These are phyloP conservation scores for Pecten maximus DNA, from an alignment of 2,888 invertebrate genomes.

Conservation along the genomic window DNA sequence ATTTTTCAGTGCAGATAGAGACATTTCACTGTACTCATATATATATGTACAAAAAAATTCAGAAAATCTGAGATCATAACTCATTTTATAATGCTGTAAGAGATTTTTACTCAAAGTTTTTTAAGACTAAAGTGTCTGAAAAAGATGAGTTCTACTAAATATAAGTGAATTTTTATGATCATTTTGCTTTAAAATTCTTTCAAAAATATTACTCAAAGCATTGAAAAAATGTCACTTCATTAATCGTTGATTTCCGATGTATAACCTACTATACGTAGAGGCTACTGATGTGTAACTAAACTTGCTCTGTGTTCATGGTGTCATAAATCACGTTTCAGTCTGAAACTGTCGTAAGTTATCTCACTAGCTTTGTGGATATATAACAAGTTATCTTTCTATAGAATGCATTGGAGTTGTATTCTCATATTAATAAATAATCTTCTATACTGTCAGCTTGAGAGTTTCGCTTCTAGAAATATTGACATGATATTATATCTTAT, in stretches of 20 bases:
- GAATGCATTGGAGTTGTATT: background rate
- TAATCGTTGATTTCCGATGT: background rate
- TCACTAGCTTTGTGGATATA: background rate
- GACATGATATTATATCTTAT: background rate
- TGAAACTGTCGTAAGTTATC: background rate
- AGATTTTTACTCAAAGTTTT: no score
- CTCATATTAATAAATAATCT: background rate
- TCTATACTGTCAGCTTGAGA: background rate
- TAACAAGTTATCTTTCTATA: background rate
- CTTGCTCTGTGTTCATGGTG: background rate
- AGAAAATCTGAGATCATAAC: no score
- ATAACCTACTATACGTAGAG: background rate
- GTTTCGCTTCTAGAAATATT: background rate
- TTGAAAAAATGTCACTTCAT: background rate
- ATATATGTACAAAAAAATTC: no score
- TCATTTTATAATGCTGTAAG: no score
- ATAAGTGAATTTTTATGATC: no score
- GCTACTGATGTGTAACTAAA: background rate
- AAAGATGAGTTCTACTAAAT: no score
- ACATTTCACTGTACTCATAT: no score
- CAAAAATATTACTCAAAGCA: background rate
- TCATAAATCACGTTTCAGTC: constrained; percentile 33
- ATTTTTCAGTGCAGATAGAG: background rate
- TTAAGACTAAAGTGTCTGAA: no score
- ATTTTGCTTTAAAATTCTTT: no score